Conservation (phyloP, 2,797 vertebrate species). For the Rhabdomys pumilio region DNA sequence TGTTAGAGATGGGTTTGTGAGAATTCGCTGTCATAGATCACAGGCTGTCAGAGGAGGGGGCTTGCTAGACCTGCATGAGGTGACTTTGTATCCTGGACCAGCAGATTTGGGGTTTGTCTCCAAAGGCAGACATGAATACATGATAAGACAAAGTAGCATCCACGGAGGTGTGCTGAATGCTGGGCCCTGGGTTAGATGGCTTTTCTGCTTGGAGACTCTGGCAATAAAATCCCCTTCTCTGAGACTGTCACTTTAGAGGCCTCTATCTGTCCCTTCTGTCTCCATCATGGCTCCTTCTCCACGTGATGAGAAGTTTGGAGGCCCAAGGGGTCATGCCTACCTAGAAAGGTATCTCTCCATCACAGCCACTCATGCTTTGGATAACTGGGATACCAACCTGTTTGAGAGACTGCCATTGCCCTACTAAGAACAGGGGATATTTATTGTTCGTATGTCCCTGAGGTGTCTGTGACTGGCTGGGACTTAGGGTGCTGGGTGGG, state of each 20-base stretch:
- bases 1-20: background rate
- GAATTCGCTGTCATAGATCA: background rate
- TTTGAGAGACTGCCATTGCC: background rate
- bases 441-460: fast-evolving
- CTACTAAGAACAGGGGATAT: background rate
- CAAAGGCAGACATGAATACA: background rate
- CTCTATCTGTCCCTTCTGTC: background rate
- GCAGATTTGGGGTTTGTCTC: background rate
- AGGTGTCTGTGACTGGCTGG: background rate
- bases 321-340: background rate
- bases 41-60: background rate
- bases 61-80: background rate
- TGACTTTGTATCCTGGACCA: background rate
- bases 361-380: fast-evolving
- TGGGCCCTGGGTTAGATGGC: background rate
- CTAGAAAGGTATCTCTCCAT: too few relatives aligned
- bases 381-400: background rate
- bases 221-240: background rate
- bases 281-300: background rate
- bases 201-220: background rate
- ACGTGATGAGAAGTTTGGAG: background rate
- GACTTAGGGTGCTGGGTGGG: background rate
- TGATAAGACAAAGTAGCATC: background rate
- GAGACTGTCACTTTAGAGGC: background rate
- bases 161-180: fast-evolving